Conservation (phyloP, 2,888 invertebrate species). For the Arenicola marina region DNA sequence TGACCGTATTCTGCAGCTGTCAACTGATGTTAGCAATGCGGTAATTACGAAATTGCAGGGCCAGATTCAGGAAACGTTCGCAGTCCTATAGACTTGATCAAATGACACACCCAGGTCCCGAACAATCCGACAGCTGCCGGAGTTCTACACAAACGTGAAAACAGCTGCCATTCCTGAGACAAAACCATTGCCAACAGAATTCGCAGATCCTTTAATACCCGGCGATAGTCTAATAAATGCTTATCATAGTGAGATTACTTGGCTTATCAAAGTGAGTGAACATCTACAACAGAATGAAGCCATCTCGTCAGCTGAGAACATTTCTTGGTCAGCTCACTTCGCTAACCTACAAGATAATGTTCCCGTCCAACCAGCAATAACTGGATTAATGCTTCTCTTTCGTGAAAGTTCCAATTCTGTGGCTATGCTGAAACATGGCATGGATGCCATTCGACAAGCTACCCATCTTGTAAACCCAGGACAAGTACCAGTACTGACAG, state of each 20-base stretch:
- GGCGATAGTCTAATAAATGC: too few species aligned
- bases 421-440: conserved; percentile 26
- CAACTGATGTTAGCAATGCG: neutral
- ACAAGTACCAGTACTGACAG: conserved; percentile 8
- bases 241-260: too few species aligned
- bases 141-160: neutral
- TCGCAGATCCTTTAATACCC: too few species aligned
- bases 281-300: neutral
- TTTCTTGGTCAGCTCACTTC: conserved; percentile 15
- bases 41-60: neutral
- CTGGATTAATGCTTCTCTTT: conserved; percentile 18
- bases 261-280: too few species aligned
- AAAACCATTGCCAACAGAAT: neutral
- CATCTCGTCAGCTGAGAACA: conserved; percentile 5
- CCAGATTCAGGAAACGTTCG: too few species aligned
- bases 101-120: neutral
- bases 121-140: neutral
- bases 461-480: conserved; percentile 7
- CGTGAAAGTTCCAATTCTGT: conserved; percentile 15
- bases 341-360: conserved; percentile 11
- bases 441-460: conserved; percentile 1
- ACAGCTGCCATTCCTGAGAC: neutral
- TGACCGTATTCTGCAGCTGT: neutral
- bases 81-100: neutral
- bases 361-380: neutral